Base-by-base conservation (phyloP, 2,888 invertebrate species). In the Stenurella melanura region DNA sequence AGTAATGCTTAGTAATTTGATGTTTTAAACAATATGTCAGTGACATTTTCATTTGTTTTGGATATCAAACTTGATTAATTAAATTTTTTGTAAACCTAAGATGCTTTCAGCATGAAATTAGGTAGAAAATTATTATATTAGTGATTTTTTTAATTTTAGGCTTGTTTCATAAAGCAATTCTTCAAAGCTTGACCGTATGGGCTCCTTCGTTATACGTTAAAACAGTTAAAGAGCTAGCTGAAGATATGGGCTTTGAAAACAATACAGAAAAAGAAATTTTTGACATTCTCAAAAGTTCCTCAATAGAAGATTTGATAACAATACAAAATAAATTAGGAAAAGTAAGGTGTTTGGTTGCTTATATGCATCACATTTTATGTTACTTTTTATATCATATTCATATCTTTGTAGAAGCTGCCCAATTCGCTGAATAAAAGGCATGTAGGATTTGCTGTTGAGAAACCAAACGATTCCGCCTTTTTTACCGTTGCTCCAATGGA, bases 261-360 rank as follows among this genome's bases (percentile, higher is more conserved):
- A 84, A 73, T n/a, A 82, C 84, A 19, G 89, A 90, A 77, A 82
- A 84, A 2, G 84, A 86, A 10, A 84, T 90, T 0, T 84, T 90
- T 17, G 83, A 86, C 11, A 87, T 88, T 82, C 81, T 91, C 17
- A 85, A 83, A 18, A 85, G 84, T 1, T 83, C 88, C 6, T 87
- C 89, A 58, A 84, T 86, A 0, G 84, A 86, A 74, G 42, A 72
- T 11, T 12, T 82, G 15, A 64, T 79, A 11, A 69, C 76, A 42
- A 75, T 75, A 11, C 81, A 81, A 69, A 15, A 66, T 19, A 75
- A 73, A 54, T 21, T 74, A 19, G 18, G 34, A 26, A 74, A 78
- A 64, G 77, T 64, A 64, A 64, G 64, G 4, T 17, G 26, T 21
- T 19, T 34, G 12, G 34, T 63, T 34, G 30, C 7, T 34, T 34